phyloP scores from a whole-genome alignment of 2,797 vertebrate genomes.

The Amniataba percoides region DNA sequence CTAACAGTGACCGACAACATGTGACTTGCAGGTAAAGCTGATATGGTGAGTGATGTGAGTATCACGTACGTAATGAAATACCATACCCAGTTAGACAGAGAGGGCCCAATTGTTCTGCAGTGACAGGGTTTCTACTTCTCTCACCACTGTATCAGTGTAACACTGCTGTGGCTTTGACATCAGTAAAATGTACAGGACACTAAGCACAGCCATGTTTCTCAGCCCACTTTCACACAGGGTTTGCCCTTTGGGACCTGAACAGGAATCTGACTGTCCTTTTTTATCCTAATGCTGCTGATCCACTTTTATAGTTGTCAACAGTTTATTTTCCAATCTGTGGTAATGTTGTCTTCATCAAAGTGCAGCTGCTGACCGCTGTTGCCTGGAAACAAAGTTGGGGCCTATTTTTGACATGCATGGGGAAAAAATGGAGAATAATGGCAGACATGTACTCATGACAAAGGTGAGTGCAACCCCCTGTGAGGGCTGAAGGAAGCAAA shows the following conservation, averaged over 20 bases:
- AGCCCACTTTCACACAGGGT: neutral
- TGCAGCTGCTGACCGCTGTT: neutral
- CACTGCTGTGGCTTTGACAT: conserved; percentile 35
- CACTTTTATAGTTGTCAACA: neutral
- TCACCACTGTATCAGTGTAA: conserved; percentile 9
- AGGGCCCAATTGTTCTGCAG: neutral
- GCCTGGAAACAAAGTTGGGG: neutral
- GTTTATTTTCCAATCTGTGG: neutral
- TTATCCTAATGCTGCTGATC: neutral
- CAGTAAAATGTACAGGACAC: neutral
- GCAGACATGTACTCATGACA: too few species aligned
- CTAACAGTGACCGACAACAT: neutral
- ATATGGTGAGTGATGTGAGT: neutral
- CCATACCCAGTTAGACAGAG: too few species aligned
- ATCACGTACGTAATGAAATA: neutral
- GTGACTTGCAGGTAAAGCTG: neutral
- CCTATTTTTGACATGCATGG: neutral
- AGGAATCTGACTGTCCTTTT: neutral
- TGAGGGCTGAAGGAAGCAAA: too few species aligned
- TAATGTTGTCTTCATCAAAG: neutral
- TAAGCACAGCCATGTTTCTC: neutral
- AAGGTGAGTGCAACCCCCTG: too few species aligned
- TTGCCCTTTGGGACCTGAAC: neutral
- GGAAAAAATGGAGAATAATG: too few species aligned
- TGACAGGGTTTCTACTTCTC: neutral